Evolutionary conservation across 2,888 invertebrate species (phyloP).

Genomic region (Parochlus steinenii): DNA sequence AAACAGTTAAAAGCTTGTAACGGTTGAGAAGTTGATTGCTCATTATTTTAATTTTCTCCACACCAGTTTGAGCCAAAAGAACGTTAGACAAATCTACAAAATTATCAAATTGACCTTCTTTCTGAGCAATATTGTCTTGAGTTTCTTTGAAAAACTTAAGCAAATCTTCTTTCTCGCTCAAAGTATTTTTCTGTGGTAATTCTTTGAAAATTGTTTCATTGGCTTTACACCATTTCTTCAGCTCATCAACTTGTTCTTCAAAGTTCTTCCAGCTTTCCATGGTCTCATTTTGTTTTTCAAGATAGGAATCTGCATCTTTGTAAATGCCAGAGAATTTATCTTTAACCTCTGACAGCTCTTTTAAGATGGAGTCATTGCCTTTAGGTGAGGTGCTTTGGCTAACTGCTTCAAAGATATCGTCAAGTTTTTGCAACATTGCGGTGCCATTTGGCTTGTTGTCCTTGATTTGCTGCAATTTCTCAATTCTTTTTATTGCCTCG

Average conservation of each 20-base stretch:
- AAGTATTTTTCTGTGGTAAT: constrained; percentile 62
- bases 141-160: constrained; percentile 53
- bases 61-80: constrained; percentile 65
- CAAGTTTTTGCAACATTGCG: constrained; percentile 48
- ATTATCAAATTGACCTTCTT: constrained; percentile 72
- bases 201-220: constrained; percentile 75
- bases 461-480: constrained; percentile 44
- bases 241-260: constrained; percentile 60
- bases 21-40: constrained; percentile 80
- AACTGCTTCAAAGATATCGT: constrained; percentile 45
- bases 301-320: constrained; percentile 46
- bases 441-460: constrained; percentile 47
- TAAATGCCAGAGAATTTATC: constrained; percentile 49
- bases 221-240: constrained; percentile 73
- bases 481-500: constrained; percentile 58
- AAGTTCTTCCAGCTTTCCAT: constrained; percentile 76
- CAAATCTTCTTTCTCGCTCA: constrained; percentile 65
- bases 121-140: constrained; percentile 56
- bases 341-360: constrained; percentile 54
- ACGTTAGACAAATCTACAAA: constrained; percentile 83
- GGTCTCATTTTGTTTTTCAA: constrained; percentile 55
- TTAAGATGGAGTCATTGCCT: constrained; percentile 54
- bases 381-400: constrained; percentile 65
- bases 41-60: constrained; percentile 69
- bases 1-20: constrained; percentile 60